Evolutionary conservation across 2,113 vertebrate genomes (phyloP), one percentile per base, ranked within the genome.

Genomic region (Nyctibius bracteatus): DNA sequence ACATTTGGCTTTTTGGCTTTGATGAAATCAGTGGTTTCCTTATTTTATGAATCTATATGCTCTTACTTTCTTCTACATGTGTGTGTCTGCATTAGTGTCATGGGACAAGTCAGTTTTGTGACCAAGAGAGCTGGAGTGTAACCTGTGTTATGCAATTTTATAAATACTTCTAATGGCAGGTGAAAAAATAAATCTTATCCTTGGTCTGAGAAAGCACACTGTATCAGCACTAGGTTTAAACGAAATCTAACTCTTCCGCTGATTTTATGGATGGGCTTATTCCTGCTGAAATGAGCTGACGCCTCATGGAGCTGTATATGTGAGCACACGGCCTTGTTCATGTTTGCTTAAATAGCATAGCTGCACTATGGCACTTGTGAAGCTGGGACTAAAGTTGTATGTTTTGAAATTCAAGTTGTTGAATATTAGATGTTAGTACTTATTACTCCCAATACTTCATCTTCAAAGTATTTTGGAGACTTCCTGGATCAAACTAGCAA

Each of bases 401-500:
- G 78, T 54, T 59, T 82, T 65, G 72, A 94, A 92, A 86, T 87
- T 46, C 12, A 41, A 59, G 49, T 65, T 70, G 33, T n/a, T 79
- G 49, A 47, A 68, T 87, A 71, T 81, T 41, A 24, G 37, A 10
- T 71, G 22, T 83, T 71, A 73, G 68, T 66, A 75, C 33, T 88
- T 92, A 70, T 33, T 88, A 47, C 19, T 81, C 68, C 61, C 31
- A 14, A n/a, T n/a, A n/a, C 74, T 88, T 94, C 58, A 74, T 80
- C 86, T 88, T 88, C 74, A 77, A 84, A 90, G 65, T 78, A 25
- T 85, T 93, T 87, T 67, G 82, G 87, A 82, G 80, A 43, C 30
- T 78, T 90, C 46, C 63, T 77, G 35, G 43, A 91, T 92, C 77
- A 87, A 66, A 77, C 41, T 43, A 65, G 22, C 17, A 81, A 91